Evolutionary conservation across 2,113 vertebrate species (phyloP).

Genomic region (Tursiops truncatus): DNA sequence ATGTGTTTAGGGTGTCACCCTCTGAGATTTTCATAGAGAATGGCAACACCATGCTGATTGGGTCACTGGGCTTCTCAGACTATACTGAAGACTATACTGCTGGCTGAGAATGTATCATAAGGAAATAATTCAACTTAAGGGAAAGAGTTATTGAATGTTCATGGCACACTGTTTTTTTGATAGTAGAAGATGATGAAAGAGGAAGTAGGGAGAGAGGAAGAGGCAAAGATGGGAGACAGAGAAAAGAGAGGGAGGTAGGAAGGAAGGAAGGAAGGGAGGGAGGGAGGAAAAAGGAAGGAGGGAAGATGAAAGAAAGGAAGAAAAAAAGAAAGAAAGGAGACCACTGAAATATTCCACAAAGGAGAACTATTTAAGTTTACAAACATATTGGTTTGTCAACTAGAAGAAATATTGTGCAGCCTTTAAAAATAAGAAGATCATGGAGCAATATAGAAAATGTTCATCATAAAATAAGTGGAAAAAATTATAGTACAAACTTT

Average conservation of each 20-base stretch:
- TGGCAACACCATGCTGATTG: fast-evolving
- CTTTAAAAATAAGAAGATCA: slow-evolving; percentile 13
- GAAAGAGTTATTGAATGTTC: not conserved
- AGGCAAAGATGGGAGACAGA: not conserved
- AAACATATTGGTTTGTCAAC: not conserved
- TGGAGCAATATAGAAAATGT: not conserved
- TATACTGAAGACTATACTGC: not conserved
- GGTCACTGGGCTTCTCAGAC: not conserved
- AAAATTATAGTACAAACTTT: not conserved
- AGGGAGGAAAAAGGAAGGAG: not conserved
- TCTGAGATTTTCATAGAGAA: not conserved
- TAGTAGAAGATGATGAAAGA: not conserved
- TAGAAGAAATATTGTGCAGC: not conserved
- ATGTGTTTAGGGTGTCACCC: not conserved
- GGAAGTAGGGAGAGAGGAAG: not conserved
- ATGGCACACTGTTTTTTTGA: not conserved
- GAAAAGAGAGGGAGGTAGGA: not conserved
- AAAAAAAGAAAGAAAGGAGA: fast-evolving
- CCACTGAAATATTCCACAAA: not conserved
- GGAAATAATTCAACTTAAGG: not conserved
- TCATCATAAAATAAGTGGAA: not conserved
- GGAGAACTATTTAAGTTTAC: not conserved
- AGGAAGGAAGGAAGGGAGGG: not conserved
- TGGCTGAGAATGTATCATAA: not conserved
- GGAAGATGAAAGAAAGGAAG: no score